These are phyloP conservation scores for Columba livia DNA, from an alignment of 2,113 vertebrate genomes.

Conservation along the genomic window DNA sequence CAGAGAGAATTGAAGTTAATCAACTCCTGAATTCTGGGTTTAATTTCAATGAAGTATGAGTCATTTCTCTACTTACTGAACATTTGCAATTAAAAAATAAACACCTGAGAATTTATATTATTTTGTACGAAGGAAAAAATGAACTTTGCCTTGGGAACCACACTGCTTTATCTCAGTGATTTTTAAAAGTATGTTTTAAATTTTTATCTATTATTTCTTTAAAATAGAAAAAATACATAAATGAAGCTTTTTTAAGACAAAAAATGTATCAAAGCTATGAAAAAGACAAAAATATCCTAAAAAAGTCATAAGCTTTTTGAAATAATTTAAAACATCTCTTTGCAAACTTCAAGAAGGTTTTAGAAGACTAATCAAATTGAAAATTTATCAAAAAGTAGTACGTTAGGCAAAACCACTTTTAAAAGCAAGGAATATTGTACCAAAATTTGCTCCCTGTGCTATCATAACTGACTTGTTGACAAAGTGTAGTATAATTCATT, in stretches of 20 bases:
- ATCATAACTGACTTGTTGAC: background rate
- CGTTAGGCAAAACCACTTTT: background rate
- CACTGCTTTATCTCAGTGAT: background rate
- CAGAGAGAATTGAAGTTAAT: background rate
- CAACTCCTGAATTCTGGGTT: background rate
- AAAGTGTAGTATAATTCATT: background rate
- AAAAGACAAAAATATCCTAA: background rate
- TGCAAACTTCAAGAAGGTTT: background rate
- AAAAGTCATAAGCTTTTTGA: accelerated
- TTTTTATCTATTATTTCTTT: background rate
- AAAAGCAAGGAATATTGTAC: background rate
- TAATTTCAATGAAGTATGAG: background rate
- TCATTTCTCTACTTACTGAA: background rate
- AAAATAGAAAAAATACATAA: background rate
- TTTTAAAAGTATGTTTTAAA: background rate
- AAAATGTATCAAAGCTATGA: background rate
- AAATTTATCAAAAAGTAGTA: background rate
- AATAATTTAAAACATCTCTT: background rate
- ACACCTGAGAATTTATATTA: background rate
- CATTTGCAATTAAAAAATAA: background rate
- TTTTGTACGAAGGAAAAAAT: background rate
- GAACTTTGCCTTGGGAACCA: background rate
- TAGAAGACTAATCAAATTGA: background rate
- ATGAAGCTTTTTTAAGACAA: background rate
- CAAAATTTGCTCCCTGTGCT: background rate